Conservation (phyloP, 1,140 invertebrate species). For the Hylyphantes graminicola region DNA sequence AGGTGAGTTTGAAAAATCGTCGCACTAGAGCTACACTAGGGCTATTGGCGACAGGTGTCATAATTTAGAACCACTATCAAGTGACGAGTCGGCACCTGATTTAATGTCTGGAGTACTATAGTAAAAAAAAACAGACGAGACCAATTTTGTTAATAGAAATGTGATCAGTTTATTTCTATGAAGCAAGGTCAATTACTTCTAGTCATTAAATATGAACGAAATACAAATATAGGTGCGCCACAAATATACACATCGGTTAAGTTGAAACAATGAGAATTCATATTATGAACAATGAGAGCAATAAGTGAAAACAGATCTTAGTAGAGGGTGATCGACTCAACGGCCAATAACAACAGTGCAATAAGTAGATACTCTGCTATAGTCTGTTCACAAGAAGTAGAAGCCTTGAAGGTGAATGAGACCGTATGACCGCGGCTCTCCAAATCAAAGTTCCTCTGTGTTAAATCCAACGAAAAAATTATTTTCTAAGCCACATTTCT, state of each 20-base stretch:
- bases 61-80: too few species aligned
- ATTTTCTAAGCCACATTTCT: too few species aligned
- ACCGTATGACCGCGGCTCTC: too few species aligned
- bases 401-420: too few species aligned
- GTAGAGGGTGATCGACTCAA: conserved; percentile 46
- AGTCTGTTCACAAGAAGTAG: background rate
- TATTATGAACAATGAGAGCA: conserved; percentile 41
- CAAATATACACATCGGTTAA: conserved; percentile 55
- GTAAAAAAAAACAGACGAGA: too few species aligned
- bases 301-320: conserved; percentile 27
- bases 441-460: too few species aligned
- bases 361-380: background rate
- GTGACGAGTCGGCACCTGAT: too few species aligned
- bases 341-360: conserved; percentile 47
- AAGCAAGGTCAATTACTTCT: conserved; percentile 57
- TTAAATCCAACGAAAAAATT: too few species aligned
- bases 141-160: conserved; percentile 49
- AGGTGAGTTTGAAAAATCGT: too few species aligned
- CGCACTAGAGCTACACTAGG: too few species aligned
- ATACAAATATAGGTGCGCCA: conserved; percentile 58
- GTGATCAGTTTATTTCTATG: conserved; percentile 59
- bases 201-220: conserved; percentile 53
- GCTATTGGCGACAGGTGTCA: too few species aligned
- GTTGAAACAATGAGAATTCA: conserved; percentile 45
- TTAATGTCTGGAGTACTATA: too few species aligned